Conservation (phyloP, 1,140 invertebrate species). For the Pogonomyrmex barbatus region DNA sequence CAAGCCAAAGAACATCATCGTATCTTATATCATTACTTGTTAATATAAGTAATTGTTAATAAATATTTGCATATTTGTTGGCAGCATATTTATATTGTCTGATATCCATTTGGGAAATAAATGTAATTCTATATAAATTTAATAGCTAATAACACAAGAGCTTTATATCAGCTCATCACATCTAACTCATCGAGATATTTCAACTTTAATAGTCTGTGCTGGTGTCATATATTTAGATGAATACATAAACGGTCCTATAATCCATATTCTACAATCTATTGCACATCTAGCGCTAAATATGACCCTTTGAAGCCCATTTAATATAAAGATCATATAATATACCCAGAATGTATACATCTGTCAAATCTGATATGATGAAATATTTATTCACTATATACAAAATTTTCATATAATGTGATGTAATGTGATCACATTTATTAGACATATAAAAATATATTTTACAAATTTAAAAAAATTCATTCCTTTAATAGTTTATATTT, state of each 20-base stretch:
- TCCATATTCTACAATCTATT: slow-evolving; percentile 34
- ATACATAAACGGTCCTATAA: slow-evolving; percentile 62
- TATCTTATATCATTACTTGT: no score
- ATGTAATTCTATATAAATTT: slow-evolving; percentile 75
- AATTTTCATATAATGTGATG: neutral
- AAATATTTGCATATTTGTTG: slow-evolving; percentile 71
- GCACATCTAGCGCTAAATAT: slow-evolving; percentile 38
- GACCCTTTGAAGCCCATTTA: neutral
- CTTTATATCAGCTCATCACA: slow-evolving; percentile 17
- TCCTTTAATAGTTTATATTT: neutral
- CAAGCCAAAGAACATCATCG: slow-evolving; percentile 77
- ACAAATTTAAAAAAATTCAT: slow-evolving; percentile 1
- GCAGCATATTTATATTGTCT: slow-evolving; percentile 75
- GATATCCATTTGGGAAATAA: slow-evolving; percentile 66
- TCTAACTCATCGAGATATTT: slow-evolving; percentile 33
- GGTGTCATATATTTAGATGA: neutral
- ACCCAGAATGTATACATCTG: neutral
- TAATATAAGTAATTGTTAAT: slow-evolving; percentile 11
- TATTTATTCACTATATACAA: neutral
- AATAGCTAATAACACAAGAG: slow-evolving; percentile 56
- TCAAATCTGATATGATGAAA: slow-evolving; percentile 9
- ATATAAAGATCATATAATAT: neutral
- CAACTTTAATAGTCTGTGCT: neutral
- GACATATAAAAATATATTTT: neutral
- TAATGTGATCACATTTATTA: slow-evolving; percentile 9